phyloP scores from a whole-genome alignment of 2,113 vertebrate species.

The Grallaria varia region DNA sequence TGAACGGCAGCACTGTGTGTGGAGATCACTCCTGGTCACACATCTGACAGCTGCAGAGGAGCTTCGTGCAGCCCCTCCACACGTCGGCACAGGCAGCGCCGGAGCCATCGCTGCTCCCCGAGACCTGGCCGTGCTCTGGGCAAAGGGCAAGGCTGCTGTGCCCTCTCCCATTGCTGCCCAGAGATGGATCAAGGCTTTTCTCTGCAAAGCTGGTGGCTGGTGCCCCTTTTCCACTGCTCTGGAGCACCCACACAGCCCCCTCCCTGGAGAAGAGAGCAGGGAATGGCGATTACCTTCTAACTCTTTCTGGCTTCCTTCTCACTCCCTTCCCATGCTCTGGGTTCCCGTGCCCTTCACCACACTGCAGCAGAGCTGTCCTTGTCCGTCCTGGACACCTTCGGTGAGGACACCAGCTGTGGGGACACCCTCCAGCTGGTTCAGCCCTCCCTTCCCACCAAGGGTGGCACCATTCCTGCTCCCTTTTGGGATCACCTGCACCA shows the following conservation, averaged over 20 bases:
- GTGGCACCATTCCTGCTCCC: neutral
- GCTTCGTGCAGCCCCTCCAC: neutral
- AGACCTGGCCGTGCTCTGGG: neutral
- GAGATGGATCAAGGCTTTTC: neutral
- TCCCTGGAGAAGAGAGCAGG: neutral
- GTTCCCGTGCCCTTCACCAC: rapidly evolving
- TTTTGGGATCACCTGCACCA: neutral
- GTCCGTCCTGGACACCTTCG: neutral
- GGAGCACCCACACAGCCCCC: neutral
- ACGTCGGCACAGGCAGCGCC: neutral
- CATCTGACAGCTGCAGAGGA: neutral
- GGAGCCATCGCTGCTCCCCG: rapidly evolving
- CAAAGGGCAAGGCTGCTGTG: neutral
- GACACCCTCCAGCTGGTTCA: neutral
- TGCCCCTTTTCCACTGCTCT: rapidly evolving
- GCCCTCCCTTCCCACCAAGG: neutral
- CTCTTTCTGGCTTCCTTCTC: neutral
- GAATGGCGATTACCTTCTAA: neutral
- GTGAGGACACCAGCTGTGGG: neutral
- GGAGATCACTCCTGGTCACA: neutral
- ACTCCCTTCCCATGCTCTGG: rapidly evolving
- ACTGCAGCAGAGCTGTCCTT: neutral
- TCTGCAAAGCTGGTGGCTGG: rapidly evolving
- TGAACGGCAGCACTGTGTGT: neutral
- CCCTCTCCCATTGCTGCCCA: neutral